Percentiles rank a stretch among this genome's conserved stretches.
Conservation (phyloP, 1,140 invertebrate species). For the Dysdera silvatica region DNA sequence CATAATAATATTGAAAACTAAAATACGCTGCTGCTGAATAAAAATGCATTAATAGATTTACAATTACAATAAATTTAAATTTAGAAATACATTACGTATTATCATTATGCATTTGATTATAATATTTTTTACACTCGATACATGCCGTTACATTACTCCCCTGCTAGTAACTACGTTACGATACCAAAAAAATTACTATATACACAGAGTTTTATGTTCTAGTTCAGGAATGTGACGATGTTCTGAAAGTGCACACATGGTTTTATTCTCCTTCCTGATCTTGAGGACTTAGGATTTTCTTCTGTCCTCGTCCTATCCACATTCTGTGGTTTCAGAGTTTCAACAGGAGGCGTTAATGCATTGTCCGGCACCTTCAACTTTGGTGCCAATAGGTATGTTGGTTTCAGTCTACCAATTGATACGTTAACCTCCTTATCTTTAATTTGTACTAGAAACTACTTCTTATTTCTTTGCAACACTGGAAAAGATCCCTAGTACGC, state of each 20-base stretch:
- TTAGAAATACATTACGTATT: too few species aligned
- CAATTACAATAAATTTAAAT: too few species aligned
- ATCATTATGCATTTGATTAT: too few species aligned
- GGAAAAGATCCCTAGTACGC: neutral
- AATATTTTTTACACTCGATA: too few species aligned
- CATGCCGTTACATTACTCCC: neutral
- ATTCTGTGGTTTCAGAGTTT: neutral
- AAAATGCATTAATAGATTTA: too few species aligned
- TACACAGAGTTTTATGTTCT: neutral
- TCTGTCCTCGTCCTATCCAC: neutral
- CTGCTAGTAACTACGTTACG: constrained; percentile 2
- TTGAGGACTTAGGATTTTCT: neutral
- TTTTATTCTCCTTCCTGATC: neutral
- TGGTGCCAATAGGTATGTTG: neutral
- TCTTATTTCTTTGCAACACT: neutral
- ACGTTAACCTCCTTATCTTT: neutral
- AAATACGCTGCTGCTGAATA: too few species aligned
- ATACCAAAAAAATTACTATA: neutral
- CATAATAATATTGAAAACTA: too few species aligned
- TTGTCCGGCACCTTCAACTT: too few species aligned
- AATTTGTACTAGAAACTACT: neutral
- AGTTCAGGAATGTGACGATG: neutral
- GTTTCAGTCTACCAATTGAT: neutral
- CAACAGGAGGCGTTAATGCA: too few species aligned
- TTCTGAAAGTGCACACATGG: neutral